A percentile compares a stretch with the other conserved stretches of the same genome.
Evolutionary conservation across 1,140 invertebrate genomes (phyloP).

Genomic region (Bilobella aurantiaca): DNA sequence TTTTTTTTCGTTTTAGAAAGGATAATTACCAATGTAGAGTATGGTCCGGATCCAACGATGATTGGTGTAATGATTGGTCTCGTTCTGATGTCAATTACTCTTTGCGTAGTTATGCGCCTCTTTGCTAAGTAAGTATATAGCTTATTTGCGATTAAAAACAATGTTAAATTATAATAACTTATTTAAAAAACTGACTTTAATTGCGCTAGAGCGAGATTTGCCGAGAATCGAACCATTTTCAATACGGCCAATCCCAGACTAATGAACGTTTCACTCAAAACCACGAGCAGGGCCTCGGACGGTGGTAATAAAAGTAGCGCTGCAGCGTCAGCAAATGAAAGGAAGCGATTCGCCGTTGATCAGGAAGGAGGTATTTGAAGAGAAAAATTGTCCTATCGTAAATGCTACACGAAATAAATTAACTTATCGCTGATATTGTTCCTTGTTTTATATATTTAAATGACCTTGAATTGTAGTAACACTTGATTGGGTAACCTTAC

Average conservation of each 20-base stretch:
- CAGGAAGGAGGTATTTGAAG: too few relatives aligned
- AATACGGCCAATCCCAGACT: slow-evolving; percentile 74
- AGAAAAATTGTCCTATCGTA: too few relatives aligned
- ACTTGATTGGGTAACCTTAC: too few relatives aligned
- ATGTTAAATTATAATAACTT: neutral
- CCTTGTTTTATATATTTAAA: too few relatives aligned
- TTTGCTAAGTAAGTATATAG: slow-evolving; percentile 70
- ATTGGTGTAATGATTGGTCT: slow-evolving; percentile 67
- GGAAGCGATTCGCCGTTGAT: neutral
- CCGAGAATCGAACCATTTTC: slow-evolving; percentile 82
- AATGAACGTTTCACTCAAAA: slow-evolving; percentile 31
- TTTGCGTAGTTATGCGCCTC: slow-evolving; percentile 79
- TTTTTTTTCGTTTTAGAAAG: too few relatives aligned
- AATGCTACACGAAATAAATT: too few relatives aligned
- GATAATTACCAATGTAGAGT: too few relatives aligned
- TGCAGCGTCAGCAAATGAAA: neutral
- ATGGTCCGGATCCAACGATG: slow-evolving; percentile 34
- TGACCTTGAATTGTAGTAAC: too few relatives aligned
- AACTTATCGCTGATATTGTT: too few relatives aligned
- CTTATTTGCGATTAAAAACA: neutral
- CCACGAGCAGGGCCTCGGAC: neutral
- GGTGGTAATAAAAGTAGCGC: neutral
- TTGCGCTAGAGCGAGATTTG: slow-evolving; percentile 71
- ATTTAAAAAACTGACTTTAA: neutral
- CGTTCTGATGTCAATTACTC: slow-evolving; percentile 86